phyloP scores from a whole-genome alignment of 2,888 invertebrate genomes.

The Tinea semifulvella region DNA sequence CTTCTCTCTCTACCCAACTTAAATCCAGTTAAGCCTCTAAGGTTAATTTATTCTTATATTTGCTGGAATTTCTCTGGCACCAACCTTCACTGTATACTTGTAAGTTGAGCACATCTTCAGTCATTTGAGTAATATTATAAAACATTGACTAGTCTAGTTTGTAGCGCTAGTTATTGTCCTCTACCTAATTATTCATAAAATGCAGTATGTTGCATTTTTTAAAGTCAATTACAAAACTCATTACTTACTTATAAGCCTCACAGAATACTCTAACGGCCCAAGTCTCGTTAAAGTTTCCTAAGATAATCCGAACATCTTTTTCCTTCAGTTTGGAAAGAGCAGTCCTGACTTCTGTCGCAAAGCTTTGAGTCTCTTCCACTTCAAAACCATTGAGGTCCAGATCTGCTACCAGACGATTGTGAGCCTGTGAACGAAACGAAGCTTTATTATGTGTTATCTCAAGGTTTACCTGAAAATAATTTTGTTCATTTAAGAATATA shows the following conservation, averaged over 20 bases:
- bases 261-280: conserved; percentile 92
- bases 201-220: no score
- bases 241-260: conserved; percentile 77
- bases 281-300: conserved; percentile 95
- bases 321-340: conserved; percentile 83
- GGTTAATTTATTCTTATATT: not conserved
- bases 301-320: conserved; percentile 92
- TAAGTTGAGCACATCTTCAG: no score
- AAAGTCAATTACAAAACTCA: not conserved
- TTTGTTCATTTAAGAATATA: no score
- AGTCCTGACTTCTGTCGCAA: conserved; percentile 86
- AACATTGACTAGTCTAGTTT: no score
- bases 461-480: no score
- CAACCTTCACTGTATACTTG: no score
- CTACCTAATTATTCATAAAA: no score
- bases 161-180: no score
- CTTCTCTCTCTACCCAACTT: no score
- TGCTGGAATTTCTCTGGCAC: not conserved
- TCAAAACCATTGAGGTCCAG: conserved; percentile 82
- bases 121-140: no score
- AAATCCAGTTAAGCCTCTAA: no score
- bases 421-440: conserved; percentile 75
- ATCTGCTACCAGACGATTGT: conserved; percentile 87
- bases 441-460: no score
- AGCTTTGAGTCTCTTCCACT: conserved; percentile 89